Evolutionary conservation across 2,113 vertebrate species (phyloP).

Genomic region (Hyperopisus bebe): DNA sequence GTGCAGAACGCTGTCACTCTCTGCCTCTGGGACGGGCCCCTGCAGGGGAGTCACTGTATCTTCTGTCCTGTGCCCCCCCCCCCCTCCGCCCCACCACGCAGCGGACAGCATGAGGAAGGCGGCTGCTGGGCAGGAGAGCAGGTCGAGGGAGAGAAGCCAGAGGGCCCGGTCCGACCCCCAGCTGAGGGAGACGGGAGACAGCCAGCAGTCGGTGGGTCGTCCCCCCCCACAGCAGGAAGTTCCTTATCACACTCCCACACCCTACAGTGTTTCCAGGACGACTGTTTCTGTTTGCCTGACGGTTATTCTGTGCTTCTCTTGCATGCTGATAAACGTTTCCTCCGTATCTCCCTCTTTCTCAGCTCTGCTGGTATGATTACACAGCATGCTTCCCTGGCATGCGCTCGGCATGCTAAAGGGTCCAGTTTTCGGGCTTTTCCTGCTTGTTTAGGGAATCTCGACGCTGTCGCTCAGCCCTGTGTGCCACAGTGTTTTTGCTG

Average conservation of each 20-base stretch:
- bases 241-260: background rate
- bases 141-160: slow-evolving; percentile 61
- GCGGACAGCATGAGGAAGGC: slow-evolving; percentile 69
- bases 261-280: background rate
- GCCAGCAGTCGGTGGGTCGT: slow-evolving; percentile 45
- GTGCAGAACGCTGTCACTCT: background rate
- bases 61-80: no score
- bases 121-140: slow-evolving; percentile 47
- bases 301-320: background rate
- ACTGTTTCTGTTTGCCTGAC: background rate
- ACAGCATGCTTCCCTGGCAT: background rate
- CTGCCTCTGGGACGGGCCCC: background rate
- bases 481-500: background rate
- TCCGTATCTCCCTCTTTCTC: background rate
- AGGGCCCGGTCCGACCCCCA: slow-evolving; percentile 58
- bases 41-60: background rate
- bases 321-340: background rate
- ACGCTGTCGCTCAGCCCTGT: background rate
- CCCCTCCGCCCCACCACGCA: slow-evolving; percentile 42
- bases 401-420: background rate
- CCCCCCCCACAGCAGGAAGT: background rate
- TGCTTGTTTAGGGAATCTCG: background rate
- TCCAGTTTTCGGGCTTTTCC: background rate
- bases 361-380: background rate
- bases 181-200: slow-evolving; percentile 52